Conservation (phyloP, 2,797 vertebrate species). For the Malurus splendens region DNA sequence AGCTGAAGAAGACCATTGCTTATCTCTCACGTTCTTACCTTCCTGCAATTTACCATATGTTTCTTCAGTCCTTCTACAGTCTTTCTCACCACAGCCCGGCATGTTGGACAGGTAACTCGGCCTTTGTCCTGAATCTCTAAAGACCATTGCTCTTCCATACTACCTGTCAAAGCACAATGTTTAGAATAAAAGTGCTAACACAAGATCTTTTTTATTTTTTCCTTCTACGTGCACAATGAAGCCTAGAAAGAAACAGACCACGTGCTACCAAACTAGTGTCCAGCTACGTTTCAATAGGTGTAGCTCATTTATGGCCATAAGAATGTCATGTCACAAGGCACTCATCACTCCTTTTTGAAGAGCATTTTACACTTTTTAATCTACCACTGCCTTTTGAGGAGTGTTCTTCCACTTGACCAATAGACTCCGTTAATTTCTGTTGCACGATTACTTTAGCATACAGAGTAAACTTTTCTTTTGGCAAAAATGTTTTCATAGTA, state of each 20-base stretch:
- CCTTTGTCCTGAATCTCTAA: slow-evolving; percentile 89
- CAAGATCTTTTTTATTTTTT: background rate
- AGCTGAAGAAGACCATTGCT: background rate
- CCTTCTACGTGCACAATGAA: rapidly evolving
- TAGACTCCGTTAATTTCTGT: background rate
- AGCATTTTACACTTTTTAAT: background rate
- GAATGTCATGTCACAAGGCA: background rate
- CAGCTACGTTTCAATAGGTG: background rate
- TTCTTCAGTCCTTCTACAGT: slow-evolving; percentile 94
- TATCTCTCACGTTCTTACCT: slow-evolving; percentile 64
- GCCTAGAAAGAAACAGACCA: background rate
- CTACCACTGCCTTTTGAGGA: background rate
- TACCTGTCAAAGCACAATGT: slow-evolving; percentile 73
- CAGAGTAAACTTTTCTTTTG: background rate
- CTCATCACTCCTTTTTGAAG: background rate
- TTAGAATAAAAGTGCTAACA: background rate
- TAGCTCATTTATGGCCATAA: background rate
- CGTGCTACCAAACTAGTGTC: background rate
- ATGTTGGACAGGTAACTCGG: slow-evolving; percentile 86
- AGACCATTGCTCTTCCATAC: slow-evolving; percentile 88
- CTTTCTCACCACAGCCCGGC: slow-evolving; percentile 90
- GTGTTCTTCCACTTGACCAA: background rate
- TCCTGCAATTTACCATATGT: slow-evolving; percentile 88
- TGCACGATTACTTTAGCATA: background rate
- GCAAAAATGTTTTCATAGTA: background rate